Evolutionary conservation across 2,113 vertebrate species (phyloP).

Genomic region (Pristiophorus japonicus): DNA sequence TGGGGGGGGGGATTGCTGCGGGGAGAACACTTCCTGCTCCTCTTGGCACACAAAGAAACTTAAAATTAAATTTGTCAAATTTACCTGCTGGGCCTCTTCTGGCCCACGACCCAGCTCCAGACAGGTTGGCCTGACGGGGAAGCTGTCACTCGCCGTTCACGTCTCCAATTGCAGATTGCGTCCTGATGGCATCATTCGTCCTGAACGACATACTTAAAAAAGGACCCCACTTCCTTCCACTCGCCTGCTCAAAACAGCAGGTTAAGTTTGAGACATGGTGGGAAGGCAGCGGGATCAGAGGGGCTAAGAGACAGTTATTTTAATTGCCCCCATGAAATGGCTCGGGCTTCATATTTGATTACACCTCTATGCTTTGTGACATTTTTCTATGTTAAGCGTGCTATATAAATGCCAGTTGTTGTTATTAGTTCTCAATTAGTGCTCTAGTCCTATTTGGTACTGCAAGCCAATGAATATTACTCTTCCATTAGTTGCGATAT

Average conservation of each 20-base stretch:
- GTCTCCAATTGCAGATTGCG: neutral
- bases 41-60: neutral
- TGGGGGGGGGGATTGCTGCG: neutral
- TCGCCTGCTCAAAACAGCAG: neutral
- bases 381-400: neutral
- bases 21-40: neutral
- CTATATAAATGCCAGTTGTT: neutral
- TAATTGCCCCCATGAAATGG: neutral
- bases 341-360: neutral
- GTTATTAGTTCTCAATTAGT: neutral
- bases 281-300: neutral
- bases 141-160: neutral
- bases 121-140: neutral
- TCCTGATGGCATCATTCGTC: neutral
- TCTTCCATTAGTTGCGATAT: neutral
- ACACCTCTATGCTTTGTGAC: neutral
- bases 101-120: neutral
- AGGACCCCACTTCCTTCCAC: neutral
- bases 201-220: neutral
- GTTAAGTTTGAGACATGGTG: neutral
- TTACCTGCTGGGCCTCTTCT: neutral
- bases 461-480: neutral
- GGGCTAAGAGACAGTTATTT: neutral
- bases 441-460: neutral
- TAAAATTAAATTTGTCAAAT: neutral